These are phyloP conservation scores for Perdita meconis DNA, from an alignment of 2,888 invertebrate species.

Conservation along the genomic window DNA sequence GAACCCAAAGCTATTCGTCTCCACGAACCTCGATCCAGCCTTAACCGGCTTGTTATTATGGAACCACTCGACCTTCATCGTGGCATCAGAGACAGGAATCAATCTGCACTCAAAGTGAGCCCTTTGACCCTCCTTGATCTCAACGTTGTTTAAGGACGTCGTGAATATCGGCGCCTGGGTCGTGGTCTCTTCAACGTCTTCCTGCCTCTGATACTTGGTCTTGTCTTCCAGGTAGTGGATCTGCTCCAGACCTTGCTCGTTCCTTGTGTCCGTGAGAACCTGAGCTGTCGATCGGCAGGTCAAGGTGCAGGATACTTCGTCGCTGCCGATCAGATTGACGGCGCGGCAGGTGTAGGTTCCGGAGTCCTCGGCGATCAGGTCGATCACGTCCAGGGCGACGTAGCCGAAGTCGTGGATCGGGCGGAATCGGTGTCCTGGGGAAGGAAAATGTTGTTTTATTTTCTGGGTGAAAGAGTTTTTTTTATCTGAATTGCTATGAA, in stretches of 20 bases:
- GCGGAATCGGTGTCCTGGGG: conserved; percentile 93
- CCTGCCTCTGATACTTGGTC: conserved; percentile 90
- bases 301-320: conserved; percentile 91
- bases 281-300: conserved; percentile 91
- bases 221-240: conserved; percentile 95
- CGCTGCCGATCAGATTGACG: conserved; percentile 94
- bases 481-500: too few species aligned
- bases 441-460: neutral
- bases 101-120: conserved; percentile 97
- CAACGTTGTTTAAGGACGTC: conserved; percentile 95
- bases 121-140: conserved; percentile 96
- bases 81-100: conserved; percentile 96
- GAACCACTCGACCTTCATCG: conserved; percentile 98
- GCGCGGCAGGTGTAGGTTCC: conserved; percentile 97
- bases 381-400: conserved; percentile 98
- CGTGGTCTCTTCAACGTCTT: conserved; percentile 92
- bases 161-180: conserved; percentile 97
- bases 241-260: conserved; percentile 94
- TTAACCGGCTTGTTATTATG: conserved; percentile 95
- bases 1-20: conserved; percentile 98
- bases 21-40: conserved; percentile 97
- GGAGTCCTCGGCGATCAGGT: conserved; percentile 97
- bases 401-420: conserved; percentile 99
- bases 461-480: neutral
- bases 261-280: conserved; percentile 93